Percentiles rank a stretch among this genome's conserved stretches.
phyloP scores from a whole-genome alignment of 2,888 invertebrate species.

The Andrena minutula region DNA sequence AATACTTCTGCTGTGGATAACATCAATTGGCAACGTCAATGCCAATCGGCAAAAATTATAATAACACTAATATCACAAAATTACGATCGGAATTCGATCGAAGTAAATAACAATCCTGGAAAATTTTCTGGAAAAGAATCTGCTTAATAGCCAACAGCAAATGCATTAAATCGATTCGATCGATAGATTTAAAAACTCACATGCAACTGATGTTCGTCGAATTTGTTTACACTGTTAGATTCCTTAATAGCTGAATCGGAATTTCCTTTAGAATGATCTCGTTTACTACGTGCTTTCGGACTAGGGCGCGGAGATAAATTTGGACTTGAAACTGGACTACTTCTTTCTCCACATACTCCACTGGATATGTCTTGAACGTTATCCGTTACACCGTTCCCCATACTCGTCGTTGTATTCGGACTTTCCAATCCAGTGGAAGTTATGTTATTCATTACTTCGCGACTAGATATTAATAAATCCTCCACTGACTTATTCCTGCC shows the following conservation, averaged over 20 bases:
- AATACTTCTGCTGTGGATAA: too few relatives aligned
- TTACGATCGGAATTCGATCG: too few relatives aligned
- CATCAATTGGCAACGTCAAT: too few relatives aligned
- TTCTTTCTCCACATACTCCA: conserved; percentile 71
- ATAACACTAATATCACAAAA: too few relatives aligned
- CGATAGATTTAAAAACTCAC: conserved; percentile 53
- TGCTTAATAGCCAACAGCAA: too few relatives aligned
- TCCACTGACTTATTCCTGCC: conserved; percentile 89
- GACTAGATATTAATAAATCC: conserved; percentile 88
- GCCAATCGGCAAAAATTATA: too few relatives aligned
- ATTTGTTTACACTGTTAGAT: conserved; percentile 67
- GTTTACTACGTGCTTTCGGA: conserved; percentile 79
- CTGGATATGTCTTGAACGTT: conserved; percentile 84
- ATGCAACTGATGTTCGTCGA: conserved; percentile 75
- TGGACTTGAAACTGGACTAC: conserved; percentile 86
- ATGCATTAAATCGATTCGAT: too few relatives aligned
- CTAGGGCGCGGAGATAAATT: conserved; percentile 86
- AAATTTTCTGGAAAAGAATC: too few relatives aligned
- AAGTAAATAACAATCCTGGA: too few relatives aligned
- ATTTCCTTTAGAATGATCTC: conserved; percentile 73
- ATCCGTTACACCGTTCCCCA: conserved; percentile 83
- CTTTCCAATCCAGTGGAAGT: conserved; percentile 87
- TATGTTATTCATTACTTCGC: conserved; percentile 89
- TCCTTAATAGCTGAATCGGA: conserved; percentile 74
- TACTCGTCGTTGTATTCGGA: conserved; percentile 84